Conservation (phyloP, 1,140 invertebrate genomes). For the Diachasmimorpha longicaudata region DNA sequence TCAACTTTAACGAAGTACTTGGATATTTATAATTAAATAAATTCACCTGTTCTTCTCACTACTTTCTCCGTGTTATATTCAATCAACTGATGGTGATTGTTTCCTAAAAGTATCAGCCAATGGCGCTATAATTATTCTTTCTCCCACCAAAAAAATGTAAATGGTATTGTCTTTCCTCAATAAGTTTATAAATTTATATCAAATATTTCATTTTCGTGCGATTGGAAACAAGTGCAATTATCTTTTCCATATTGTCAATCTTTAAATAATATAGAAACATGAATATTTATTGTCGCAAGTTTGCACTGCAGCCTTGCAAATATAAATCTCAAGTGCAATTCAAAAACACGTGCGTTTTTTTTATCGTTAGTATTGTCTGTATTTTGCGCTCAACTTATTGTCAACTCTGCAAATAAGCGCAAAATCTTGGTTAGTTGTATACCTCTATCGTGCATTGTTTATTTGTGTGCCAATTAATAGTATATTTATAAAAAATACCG, state of each 20-base stretch:
- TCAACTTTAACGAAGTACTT: too few species aligned
- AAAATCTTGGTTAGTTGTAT: neutral
- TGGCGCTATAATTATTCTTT: slow-evolving; percentile 31
- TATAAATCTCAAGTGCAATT: slow-evolving; percentile 18
- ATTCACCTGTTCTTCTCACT: too few species aligned
- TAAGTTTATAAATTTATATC: neutral
- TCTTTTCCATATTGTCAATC: neutral
- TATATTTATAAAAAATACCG: slow-evolving; percentile 20
- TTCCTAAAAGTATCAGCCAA: slow-evolving; percentile 57
- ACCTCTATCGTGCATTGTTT: slow-evolving; percentile 4
- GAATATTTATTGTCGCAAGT: neutral
- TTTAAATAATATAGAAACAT: neutral
- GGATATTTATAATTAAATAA: neutral
- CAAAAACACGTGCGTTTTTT: slow-evolving; percentile 26
- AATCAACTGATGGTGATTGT: slow-evolving; percentile 22
- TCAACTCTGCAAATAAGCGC: neutral
- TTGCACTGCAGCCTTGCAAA: neutral
- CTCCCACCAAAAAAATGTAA: slow-evolving; percentile 8
- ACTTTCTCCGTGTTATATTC: too few species aligned
- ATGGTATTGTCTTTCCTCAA: slow-evolving; percentile 12
- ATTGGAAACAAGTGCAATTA: slow-evolving; percentile 24
- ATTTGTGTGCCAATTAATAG: neutral
- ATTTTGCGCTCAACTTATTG: slow-evolving; percentile 12
- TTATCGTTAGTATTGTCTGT: slow-evolving; percentile 16
- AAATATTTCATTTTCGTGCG: slow-evolving; percentile 14